A percentile compares a stretch with the other conserved stretches of the same genome.
Conservation (phyloP, 1,140 invertebrate genomes). For the Procambarus clarkii region DNA sequence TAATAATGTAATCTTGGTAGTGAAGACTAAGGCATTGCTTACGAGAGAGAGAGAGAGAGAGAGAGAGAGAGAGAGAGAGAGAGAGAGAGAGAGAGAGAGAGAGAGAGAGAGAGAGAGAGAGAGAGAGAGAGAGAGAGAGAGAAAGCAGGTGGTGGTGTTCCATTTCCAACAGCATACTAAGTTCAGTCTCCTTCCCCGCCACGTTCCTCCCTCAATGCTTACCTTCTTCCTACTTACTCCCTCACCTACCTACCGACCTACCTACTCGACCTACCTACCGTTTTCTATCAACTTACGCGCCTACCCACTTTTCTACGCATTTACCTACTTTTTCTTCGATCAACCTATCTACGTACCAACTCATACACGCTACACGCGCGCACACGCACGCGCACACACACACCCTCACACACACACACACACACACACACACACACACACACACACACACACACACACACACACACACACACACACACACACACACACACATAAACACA, state of each 20-base stretch:
- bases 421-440: not conserved
- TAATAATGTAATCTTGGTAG: no score
- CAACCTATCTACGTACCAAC: no score
- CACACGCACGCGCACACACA: not conserved
- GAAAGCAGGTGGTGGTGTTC: not conserved
- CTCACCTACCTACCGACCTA: not conserved
- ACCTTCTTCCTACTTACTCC: not conserved
- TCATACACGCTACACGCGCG: not conserved
- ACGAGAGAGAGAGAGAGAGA: conserved; percentile 9
- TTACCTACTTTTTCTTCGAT: no score
- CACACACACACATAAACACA: no score
- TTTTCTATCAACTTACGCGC: no score
- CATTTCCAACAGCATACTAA: not conserved
- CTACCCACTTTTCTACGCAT: no score
- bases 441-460: no score
- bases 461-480: no score
- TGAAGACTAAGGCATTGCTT: not conserved
- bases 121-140: conserved; percentile 48
- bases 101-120: conserved; percentile 30
- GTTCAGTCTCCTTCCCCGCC: not conserved
- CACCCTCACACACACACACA: no score
- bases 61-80: conserved; percentile 34
- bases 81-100: conserved; percentile 23
- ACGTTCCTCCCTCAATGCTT: not conserved
- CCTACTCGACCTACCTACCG: not conserved